Evolutionary conservation across 2,797 vertebrate species (phyloP).

Genomic region (Vultur gryphus): DNA sequence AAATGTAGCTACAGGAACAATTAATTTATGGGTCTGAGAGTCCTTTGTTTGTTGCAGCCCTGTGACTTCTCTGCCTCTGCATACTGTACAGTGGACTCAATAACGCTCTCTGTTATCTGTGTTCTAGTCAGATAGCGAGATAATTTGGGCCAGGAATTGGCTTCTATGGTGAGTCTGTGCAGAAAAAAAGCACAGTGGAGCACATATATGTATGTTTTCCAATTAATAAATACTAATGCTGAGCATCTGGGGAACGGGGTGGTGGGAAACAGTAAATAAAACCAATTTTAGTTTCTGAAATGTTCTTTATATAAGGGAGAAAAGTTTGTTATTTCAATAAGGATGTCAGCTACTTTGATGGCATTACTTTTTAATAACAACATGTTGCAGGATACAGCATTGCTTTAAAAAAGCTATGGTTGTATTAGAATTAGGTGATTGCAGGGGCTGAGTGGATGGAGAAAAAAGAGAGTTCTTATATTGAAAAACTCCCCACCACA

Average conservation of each 20-base stretch:
- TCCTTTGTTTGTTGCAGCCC: not conserved
- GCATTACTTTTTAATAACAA: constrained; percentile 29
- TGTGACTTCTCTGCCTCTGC: not conserved
- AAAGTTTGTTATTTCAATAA: not conserved
- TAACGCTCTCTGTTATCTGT: not conserved
- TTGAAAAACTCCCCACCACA: constrained; percentile 24
- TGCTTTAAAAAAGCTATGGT: not conserved
- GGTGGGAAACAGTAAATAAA: constrained; percentile 40
- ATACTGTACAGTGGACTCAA: not conserved
- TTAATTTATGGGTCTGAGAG: not conserved
- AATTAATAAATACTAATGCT: not conserved
- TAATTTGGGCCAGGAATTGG: not conserved
- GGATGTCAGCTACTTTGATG: constrained; percentile 21
- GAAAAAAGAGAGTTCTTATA: not conserved
- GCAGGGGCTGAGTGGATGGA: not conserved
- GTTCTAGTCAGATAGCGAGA: not conserved
- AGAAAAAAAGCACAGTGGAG: not conserved
- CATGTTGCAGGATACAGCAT: not conserved
- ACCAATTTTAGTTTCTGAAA: constrained; percentile 51
- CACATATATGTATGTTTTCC: not conserved
- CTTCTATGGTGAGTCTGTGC: not conserved
- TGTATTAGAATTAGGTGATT: constrained; percentile 3
- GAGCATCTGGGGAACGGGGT: not conserved
- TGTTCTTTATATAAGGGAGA: not conserved
- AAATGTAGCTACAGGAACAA: not conserved